Evolutionary conservation across 2,113 vertebrate species (phyloP).

Genomic region (Pyxicephalus adspersus): DNA sequence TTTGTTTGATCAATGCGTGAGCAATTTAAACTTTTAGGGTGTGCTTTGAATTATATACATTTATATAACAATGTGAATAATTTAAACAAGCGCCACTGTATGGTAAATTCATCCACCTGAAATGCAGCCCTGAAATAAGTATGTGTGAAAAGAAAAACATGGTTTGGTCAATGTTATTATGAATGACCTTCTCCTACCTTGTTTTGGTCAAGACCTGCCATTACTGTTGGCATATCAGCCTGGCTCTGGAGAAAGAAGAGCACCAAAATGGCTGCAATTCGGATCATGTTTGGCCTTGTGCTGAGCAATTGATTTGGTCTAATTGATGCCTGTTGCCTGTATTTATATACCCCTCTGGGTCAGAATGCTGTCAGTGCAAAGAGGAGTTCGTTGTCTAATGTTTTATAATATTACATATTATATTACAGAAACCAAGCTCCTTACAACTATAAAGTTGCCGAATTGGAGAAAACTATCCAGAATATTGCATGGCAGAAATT

Average conservation of each 20-base stretch:
- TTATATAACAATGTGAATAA: too few species aligned
- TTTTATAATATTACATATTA: background rate
- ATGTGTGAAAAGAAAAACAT: too few species aligned
- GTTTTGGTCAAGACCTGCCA: background rate
- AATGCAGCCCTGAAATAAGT: too few species aligned
- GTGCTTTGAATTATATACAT: too few species aligned
- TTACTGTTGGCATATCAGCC: background rate
- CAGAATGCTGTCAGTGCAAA: background rate
- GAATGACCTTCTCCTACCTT: background rate
- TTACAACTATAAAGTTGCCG: background rate
- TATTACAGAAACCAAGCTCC: background rate
- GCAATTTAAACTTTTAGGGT: too few species aligned
- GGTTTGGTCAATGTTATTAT: too few species aligned
- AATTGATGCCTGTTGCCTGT: background rate
- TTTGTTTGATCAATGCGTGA: too few species aligned
- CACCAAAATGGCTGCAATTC: background rate
- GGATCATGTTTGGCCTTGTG: background rate
- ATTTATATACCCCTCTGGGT: conserved; percentile 6
- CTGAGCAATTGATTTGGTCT: background rate
- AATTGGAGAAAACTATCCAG: background rate
- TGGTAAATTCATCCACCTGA: too few species aligned
- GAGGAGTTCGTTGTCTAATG: conserved; percentile 6
- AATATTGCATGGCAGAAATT: background rate
- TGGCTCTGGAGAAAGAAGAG: conserved; percentile 6
- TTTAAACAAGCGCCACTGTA: too few species aligned